Conservation (phyloP, 2,888 invertebrate species). For the Tenthredo amoena region DNA sequence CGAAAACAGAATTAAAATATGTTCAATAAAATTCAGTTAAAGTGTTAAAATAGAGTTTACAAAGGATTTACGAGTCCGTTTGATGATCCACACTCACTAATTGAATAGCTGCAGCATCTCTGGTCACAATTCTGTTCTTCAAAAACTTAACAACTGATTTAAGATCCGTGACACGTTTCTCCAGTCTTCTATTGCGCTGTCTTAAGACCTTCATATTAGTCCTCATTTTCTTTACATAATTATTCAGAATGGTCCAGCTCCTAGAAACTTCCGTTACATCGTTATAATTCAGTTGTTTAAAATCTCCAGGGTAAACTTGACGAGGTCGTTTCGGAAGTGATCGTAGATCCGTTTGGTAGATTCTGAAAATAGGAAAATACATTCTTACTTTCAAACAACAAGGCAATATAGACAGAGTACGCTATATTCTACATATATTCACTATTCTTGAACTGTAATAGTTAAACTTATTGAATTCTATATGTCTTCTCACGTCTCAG, state of each 20-base stretch:
- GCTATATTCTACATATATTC: background rate
- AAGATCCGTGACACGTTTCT: slow-evolving; percentile 39
- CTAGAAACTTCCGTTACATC: slow-evolving; percentile 12
- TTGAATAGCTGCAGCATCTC: slow-evolving; percentile 13
- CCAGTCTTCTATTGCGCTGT: slow-evolving; percentile 33
- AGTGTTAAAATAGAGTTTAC: background rate
- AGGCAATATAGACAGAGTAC: background rate
- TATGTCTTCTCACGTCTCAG: background rate
- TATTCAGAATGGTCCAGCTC: slow-evolving; percentile 8
- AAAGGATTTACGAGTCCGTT: background rate
- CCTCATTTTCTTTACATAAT: slow-evolving; percentile 32
- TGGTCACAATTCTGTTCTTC: slow-evolving; percentile 27
- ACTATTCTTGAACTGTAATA: background rate
- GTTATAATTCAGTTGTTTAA: slow-evolving; percentile 20
- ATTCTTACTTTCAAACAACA: background rate
- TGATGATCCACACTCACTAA: background rate
- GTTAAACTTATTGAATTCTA: background rate
- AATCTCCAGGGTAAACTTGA: slow-evolving; percentile 23
- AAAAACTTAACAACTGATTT: slow-evolving; percentile 27
- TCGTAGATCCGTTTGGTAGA: background rate
- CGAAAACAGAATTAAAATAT: background rate
- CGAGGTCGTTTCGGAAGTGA: background rate
- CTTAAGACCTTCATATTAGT: slow-evolving; percentile 16
- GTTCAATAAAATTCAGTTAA: background rate
- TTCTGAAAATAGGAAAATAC: background rate